These are phyloP conservation scores for Todiramphus saurophagus DNA, from an alignment of 2,113 vertebrate species.

Conservation along the genomic window DNA sequence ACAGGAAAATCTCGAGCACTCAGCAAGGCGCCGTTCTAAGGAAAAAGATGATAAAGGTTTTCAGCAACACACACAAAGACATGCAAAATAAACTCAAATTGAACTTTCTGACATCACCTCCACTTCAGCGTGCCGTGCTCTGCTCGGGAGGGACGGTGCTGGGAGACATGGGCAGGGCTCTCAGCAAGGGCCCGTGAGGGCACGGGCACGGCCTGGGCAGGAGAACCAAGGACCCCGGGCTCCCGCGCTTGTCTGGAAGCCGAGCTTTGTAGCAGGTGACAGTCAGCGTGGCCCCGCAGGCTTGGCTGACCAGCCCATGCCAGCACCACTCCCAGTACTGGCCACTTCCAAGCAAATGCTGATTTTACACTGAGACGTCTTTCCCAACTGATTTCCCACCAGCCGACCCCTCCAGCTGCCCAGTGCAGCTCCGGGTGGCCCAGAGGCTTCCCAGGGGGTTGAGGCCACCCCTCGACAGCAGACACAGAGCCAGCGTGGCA, in stretches of 20 bases:
- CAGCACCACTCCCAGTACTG: accelerated
- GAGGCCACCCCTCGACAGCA: accelerated
- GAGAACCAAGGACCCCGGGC: accelerated
- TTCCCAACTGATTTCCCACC: accelerated
- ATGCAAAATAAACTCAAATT: background rate
- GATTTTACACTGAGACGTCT: accelerated
- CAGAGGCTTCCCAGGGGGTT: accelerated
- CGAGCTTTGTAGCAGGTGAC: accelerated
- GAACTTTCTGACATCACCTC: background rate
- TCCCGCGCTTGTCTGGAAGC: too few species aligned
- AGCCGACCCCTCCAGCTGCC: background rate
- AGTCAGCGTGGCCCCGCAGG: accelerated
- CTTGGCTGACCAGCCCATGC: accelerated
- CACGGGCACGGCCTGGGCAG: background rate
- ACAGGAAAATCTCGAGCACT: background rate
- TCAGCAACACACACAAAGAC: background rate
- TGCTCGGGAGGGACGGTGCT: accelerated
- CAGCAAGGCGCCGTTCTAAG: background rate
- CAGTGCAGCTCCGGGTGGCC: background rate
- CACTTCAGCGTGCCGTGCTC: accelerated
- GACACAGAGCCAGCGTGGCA: accelerated
- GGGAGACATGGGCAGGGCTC: background rate
- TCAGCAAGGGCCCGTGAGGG: accelerated
- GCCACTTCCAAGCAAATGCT: accelerated
- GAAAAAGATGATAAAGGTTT: background rate